Conservation (phyloP, 1,140 invertebrate species). For the Copidosoma floridanum region DNA sequence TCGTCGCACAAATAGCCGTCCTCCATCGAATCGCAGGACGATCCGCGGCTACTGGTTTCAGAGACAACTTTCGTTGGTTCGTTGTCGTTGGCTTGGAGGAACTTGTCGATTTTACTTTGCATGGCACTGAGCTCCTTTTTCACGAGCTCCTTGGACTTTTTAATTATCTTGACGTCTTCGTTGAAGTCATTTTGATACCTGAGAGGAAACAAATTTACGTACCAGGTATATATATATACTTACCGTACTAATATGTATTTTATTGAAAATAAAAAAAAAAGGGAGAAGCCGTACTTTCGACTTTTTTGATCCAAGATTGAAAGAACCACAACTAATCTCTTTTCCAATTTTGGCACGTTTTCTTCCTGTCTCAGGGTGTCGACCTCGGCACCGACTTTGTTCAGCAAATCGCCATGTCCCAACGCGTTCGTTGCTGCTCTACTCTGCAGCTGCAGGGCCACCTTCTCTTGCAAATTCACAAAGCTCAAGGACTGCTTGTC, state of each 20-base stretch:
- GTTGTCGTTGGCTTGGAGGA: constrained; percentile 15
- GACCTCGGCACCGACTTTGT: not conserved
- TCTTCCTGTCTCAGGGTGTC: not conserved
- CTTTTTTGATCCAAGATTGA: constrained; percentile 3
- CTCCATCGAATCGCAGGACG: not conserved
- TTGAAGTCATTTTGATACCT: constrained; percentile 18
- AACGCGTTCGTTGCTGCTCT: not conserved
- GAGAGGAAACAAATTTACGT: constrained; percentile 7
- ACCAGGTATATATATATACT: too few species aligned
- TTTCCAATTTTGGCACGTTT: not conserved
- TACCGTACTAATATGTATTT: not conserved
- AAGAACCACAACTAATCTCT: not conserved
- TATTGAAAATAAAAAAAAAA: not conserved
- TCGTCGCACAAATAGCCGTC: not conserved
- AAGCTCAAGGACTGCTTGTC: not conserved
- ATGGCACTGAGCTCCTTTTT: not conserved
- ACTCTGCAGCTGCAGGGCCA: not conserved
- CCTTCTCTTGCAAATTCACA: not conserved
- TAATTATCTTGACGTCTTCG: constrained; percentile 24
- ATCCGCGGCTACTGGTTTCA: not conserved
- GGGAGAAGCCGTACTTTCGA: not conserved
- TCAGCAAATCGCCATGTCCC: not conserved
- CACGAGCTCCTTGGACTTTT: constrained; percentile 3
- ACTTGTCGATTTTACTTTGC: constrained; percentile 17
- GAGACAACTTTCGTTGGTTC: not conserved